phyloP scores from a whole-genome alignment of 2,888 invertebrate species.

The Helicoverpa assulta region DNA sequence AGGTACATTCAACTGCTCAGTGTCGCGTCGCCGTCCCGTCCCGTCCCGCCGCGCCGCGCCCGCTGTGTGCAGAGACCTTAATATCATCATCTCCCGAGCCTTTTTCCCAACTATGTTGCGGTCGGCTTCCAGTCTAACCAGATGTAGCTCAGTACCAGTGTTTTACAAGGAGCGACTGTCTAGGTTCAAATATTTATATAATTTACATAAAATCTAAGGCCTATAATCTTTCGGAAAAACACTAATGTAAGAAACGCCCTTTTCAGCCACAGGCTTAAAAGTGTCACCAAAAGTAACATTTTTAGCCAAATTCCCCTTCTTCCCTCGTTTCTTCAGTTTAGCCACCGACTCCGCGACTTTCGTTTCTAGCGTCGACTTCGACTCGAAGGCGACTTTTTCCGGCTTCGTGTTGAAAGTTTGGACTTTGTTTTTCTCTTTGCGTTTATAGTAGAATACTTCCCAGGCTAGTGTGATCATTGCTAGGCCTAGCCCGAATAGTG shows the following conservation, averaged over 20 bases:
- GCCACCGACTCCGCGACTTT: conserved; percentile 60
- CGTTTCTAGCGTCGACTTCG: conserved; percentile 65
- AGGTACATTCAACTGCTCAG: too few relatives aligned
- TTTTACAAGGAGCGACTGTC: too few relatives aligned
- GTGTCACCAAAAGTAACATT: conserved; percentile 85
- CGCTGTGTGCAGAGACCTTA: too few relatives aligned
- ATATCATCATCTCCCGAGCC: too few relatives aligned
- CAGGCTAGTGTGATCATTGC: conserved; percentile 95
- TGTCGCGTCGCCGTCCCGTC: too few relatives aligned
- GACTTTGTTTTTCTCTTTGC: conserved; percentile 85
- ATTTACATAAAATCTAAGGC: conserved; percentile 65
- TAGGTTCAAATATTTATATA: too few relatives aligned
- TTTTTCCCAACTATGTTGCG: too few relatives aligned
- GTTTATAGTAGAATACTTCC: conserved; percentile 94
- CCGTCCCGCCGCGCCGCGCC: too few relatives aligned
- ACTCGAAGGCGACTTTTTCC: conserved; percentile 68
- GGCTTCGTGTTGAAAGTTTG: conserved; percentile 66
- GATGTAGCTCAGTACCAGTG: too few relatives aligned
- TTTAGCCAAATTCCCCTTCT: conserved; percentile 55
- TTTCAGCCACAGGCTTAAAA: conserved; percentile 83
- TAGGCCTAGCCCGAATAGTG: conserved; percentile 94
- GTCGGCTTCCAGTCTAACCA: too few relatives aligned
- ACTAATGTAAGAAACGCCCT: conserved; percentile 80
- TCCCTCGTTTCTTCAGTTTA: conserved; percentile 58
- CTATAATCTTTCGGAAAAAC: conserved; percentile 82